Conservation (phyloP, 2,113 vertebrate genomes). For the Pithys albifrons region DNA sequence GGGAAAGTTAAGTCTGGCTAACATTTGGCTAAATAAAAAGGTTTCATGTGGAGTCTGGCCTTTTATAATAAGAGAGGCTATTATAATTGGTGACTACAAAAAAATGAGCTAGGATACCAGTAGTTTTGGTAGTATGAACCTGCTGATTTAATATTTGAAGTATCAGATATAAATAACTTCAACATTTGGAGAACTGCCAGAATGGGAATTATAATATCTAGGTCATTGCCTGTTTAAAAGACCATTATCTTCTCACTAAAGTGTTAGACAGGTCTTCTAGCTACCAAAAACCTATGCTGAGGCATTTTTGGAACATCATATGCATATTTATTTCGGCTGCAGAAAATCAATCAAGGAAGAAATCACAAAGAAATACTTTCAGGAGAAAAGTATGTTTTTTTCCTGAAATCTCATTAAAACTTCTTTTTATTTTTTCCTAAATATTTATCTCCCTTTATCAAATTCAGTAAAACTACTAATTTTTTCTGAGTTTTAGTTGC, state of each 20-base stretch:
- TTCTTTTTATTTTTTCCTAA: not conserved
- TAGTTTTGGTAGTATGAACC: not conserved
- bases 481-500: not conserved
- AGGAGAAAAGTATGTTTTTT: not conserved
- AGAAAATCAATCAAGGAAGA: not conserved
- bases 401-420: not conserved
- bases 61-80: not conserved
- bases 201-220: not conserved
- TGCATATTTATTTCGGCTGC: fast-evolving
- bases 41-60: not conserved
- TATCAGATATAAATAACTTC: not conserved
- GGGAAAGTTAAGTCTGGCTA: not conserved
- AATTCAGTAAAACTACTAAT: not conserved
- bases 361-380: not conserved
- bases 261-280: not conserved
- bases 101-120: not conserved
- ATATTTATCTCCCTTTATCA: not conserved
- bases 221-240: not conserved
- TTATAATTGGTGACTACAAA: not conserved
- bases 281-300: not conserved
- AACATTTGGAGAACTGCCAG: not conserved
- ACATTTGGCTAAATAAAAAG: not conserved
- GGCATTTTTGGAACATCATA: not conserved
- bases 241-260: not conserved
- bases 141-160: not conserved